A percentile compares a stretch with the other conserved stretches of the same genome.
phyloP scores from a whole-genome alignment of 1,140 invertebrate genomes.

The Scaptomyza hsui region DNA sequence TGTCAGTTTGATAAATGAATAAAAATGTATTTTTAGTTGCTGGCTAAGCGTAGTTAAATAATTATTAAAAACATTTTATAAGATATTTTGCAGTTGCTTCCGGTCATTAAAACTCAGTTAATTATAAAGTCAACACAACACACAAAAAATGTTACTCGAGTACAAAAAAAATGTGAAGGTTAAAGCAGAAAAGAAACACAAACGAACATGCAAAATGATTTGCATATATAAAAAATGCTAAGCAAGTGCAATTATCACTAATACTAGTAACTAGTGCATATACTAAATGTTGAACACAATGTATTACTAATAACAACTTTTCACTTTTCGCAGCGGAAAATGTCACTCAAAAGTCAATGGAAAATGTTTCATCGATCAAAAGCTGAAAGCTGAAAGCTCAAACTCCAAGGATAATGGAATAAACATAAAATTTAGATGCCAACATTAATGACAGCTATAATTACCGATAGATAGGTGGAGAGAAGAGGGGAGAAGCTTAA shows the following conservation, averaged over 20 bases:
- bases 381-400: conserved; percentile 6
- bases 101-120: conserved; percentile 63
- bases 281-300: conserved; percentile 9
- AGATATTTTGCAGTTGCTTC: conserved; percentile 54
- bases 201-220: conserved; percentile 41
- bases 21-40: conserved; percentile 19
- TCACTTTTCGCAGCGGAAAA: conserved; percentile 78
- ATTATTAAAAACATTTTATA: conserved; percentile 21
- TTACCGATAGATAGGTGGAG: not conserved
- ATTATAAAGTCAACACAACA: conserved; percentile 55
- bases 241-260: conserved; percentile 24
- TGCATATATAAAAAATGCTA: conserved; percentile 36
- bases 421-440: conserved; percentile 50
- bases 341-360: conserved; percentile 76
- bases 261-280: conserved; percentile 19
- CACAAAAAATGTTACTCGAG: conserved; percentile 38
- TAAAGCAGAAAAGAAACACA: conserved; percentile 19
- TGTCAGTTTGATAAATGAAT: conserved; percentile 32
- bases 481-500: not conserved
- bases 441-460: conserved; percentile 51
- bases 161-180: conserved; percentile 58
- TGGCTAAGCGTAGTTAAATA: conserved; percentile 24
- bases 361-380: conserved; percentile 66
- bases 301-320: conserved; percentile 75
- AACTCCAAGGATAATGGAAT: conserved; percentile 33